Percentiles rank a stretch among this genome's conserved stretches.
phyloP scores from a whole-genome alignment of 2,888 invertebrate species.

The Cerceris ruficornis region DNA sequence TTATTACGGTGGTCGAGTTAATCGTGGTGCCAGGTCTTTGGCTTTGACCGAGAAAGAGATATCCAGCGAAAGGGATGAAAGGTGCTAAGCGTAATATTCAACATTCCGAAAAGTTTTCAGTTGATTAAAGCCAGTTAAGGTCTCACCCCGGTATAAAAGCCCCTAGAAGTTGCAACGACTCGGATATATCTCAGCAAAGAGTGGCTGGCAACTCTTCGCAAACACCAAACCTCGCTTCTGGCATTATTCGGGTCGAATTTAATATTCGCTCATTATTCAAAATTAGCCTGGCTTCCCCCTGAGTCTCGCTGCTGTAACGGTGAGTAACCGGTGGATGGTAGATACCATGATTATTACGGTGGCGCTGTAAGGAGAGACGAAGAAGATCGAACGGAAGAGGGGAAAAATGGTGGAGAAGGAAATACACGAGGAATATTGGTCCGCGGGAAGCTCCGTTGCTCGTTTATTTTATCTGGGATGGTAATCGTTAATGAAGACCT shows the following conservation, averaged over 20 bases:
- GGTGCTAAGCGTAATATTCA: conserved; percentile 64
- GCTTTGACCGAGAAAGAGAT: conserved; percentile 8
- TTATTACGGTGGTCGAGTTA: conserved; percentile 17
- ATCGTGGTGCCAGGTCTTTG: conserved; percentile 3
- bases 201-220: conserved; percentile 63
- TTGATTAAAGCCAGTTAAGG: conserved; percentile 75
- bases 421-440: not conserved
- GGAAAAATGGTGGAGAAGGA: conserved; percentile 4
- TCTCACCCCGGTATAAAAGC: conserved; percentile 44
- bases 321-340: conserved; percentile 29
- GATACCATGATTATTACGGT: conserved; percentile 43
- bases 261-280: conserved; percentile 76
- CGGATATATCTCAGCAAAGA: conserved; percentile 59
- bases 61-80: conserved; percentile 44
- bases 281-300: conserved; percentile 69
- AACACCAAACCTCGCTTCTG: conserved; percentile 52
- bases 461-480: not conserved
- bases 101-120: conserved; percentile 71
- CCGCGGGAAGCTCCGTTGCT: not conserved
- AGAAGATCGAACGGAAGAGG: conserved; percentile 1
- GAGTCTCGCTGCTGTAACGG: conserved; percentile 39
- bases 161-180: conserved; percentile 50
- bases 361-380: conserved; percentile 5
- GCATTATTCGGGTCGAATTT: conserved; percentile 68
- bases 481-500: not conserved